Conservation (phyloP, 2,113 vertebrate species). For the Alligator mississippiensis region DNA sequence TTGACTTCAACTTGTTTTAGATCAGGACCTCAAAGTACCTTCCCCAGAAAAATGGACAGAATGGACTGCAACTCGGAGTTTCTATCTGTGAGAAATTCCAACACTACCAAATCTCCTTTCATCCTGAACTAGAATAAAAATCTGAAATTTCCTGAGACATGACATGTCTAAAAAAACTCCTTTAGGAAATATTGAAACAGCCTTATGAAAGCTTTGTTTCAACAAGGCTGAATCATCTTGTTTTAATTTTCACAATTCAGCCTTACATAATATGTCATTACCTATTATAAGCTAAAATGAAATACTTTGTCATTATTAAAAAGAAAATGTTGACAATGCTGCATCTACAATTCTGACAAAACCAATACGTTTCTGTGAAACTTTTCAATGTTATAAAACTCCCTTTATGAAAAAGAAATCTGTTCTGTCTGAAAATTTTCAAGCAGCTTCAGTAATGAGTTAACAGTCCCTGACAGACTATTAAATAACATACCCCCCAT, state of each 20-base stretch:
- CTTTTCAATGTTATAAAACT: not conserved
- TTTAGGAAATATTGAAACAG: not conserved
- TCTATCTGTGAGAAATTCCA: rapidly evolving
- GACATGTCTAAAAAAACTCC: not conserved
- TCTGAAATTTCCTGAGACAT: not conserved
- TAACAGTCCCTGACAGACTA: not conserved
- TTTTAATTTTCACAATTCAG: not conserved
- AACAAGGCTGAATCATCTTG: not conserved
- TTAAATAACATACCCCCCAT: not conserved
- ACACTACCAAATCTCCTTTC: not conserved
- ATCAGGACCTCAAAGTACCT: rapidly evolving
- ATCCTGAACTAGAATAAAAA: not conserved
- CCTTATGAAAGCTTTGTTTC: not conserved
- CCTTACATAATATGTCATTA: not conserved
- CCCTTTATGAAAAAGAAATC: not conserved
- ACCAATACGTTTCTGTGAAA: not conserved
- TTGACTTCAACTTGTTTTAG: not conserved
- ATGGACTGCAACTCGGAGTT: not conserved
- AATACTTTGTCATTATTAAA: not conserved
- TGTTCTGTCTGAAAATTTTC: not conserved
- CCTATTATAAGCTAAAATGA: not conserved
- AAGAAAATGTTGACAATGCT: not conserved
- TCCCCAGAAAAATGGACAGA: not conserved
- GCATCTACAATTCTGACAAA: not conserved
- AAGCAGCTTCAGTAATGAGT: not conserved